Evolutionary conservation across 1,140 invertebrate genomes (phyloP).

Genomic region (Drosophila prosaltans): DNA sequence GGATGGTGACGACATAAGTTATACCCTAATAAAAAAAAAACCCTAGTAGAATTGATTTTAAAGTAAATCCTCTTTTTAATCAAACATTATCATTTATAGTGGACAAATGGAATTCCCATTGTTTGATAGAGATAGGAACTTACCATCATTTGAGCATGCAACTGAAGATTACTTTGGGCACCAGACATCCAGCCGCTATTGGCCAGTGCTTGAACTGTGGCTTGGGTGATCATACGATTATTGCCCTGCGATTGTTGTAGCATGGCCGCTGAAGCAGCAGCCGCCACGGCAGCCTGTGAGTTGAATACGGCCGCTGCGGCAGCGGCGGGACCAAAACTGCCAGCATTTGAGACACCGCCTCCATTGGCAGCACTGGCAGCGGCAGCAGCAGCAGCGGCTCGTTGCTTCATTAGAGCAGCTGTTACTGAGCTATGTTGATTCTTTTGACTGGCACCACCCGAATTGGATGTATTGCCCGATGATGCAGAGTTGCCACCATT

Average conservation of each 20-base stretch:
- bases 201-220: constrained; percentile 74
- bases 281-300: constrained; percentile 57
- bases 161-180: constrained; percentile 62
- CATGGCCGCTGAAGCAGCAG: constrained; percentile 64
- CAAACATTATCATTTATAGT: too few relatives aligned
- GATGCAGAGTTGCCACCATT: constrained; percentile 32
- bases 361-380: constrained; percentile 35
- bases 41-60: too few relatives aligned
- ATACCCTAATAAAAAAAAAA: too few relatives aligned
- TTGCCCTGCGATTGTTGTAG: constrained; percentile 52
- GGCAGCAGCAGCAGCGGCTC: constrained; percentile 53
- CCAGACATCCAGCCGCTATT: constrained; percentile 75
- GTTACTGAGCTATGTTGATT: constrained; percentile 76
- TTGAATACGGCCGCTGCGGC: constrained; percentile 70
- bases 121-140: constrained; percentile 20
- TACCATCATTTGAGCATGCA: constrained; percentile 81
- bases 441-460: constrained; percentile 60
- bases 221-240: constrained; percentile 65
- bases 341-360: constrained; percentile 53
- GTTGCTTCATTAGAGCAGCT: constrained; percentile 75
- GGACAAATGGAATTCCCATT: too few relatives aligned
- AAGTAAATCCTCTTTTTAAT: too few relatives aligned
- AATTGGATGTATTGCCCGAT: constrained; percentile 6
- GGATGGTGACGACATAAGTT: too few relatives aligned
- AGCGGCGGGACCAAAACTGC: constrained; percentile 49